These are phyloP conservation scores for Oenanthe oenanthe DNA, from an alignment of 2,113 vertebrate genomes.

Conservation along the genomic window DNA sequence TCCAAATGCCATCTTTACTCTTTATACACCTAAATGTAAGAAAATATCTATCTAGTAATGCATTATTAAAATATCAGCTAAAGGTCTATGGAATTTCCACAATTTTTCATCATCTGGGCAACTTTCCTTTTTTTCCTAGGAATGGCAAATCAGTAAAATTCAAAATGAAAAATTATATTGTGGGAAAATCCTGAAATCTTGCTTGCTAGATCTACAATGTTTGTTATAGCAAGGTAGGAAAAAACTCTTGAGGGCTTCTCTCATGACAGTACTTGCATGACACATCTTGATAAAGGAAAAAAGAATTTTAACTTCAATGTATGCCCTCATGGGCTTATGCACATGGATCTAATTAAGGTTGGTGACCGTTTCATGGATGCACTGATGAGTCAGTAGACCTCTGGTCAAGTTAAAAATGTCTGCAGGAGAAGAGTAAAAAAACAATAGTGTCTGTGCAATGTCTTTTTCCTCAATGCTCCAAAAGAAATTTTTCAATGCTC, in stretches of 20 bases:
- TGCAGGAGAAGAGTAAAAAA: not conserved
- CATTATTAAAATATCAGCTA: not conserved
- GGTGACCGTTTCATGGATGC: not conserved
- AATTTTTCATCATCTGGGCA: not conserved
- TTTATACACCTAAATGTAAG: not conserved
- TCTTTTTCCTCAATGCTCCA: not conserved
- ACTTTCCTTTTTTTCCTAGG: not conserved
- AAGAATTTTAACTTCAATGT: not conserved
- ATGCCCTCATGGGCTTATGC: not conserved
- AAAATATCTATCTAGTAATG: not conserved
- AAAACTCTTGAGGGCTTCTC: not conserved
- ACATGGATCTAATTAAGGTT: not conserved
- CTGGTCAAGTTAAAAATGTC: not conserved
- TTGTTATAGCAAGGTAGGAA: not conserved
- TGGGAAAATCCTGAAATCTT: not conserved
- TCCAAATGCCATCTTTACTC: not conserved
- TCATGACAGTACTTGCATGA: not conserved
- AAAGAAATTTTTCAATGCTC: slow-evolving; percentile 4
- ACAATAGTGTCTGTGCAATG: not conserved
- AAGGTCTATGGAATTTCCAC: not conserved
- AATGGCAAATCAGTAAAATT: not conserved
- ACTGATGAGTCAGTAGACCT: not conserved
- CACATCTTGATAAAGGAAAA: not conserved
- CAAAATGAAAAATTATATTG: not conserved
- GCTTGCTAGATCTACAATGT: not conserved